Evolutionary conservation across 2,113 vertebrate species (phyloP).

Genomic region (Cynopterus brachyotis): DNA sequence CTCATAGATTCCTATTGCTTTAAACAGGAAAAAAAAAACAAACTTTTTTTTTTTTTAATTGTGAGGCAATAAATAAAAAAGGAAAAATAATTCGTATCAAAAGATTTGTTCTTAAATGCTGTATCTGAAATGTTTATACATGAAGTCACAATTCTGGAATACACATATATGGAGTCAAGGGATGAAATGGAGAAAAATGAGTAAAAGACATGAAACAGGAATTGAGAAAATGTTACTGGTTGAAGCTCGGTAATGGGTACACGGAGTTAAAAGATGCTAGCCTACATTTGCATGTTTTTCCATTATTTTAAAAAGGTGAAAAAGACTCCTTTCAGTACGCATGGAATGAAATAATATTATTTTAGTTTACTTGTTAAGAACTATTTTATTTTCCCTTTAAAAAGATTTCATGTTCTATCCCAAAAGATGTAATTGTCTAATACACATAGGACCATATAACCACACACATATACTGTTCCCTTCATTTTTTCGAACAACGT

Average conservation of each 20-base stretch:
- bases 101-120: constrained; percentile 1
- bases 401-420: constrained; percentile 3
- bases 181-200: background rate
- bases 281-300: background rate
- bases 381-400: background rate
- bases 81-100: background rate
- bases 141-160: background rate
- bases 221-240: background rate
- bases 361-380: constrained; percentile 12
- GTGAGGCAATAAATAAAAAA: background rate
- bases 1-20: background rate
- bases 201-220: background rate
- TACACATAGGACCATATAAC: background rate
- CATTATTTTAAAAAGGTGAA: background rate
- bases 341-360: background rate
- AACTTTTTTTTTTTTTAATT: background rate
- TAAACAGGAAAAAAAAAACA: background rate
- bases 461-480: background rate
- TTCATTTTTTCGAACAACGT: background rate
- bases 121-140: background rate
- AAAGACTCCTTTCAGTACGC: background rate
- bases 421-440: background rate
- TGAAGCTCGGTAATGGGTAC: background rate
- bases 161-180: background rate
- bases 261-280: background rate